Conservation (phyloP, 2,113 vertebrate genomes). For the Peromyscus maniculatus region DNA sequence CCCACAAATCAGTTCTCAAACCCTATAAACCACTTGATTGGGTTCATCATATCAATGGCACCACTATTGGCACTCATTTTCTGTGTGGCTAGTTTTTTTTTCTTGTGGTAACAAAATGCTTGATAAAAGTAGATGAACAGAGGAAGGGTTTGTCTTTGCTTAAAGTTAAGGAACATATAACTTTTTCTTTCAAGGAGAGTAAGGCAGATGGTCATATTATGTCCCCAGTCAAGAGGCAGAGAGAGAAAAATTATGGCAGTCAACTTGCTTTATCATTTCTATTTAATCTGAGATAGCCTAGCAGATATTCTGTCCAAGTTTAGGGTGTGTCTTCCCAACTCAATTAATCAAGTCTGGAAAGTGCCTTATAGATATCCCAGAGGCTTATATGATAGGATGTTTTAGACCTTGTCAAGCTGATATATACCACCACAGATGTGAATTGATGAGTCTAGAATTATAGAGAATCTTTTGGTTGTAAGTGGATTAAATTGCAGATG, state of each 20-base stretch:
- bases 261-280: not conserved
- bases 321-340: not conserved
- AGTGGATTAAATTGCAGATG: not conserved
- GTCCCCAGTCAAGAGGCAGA: not conserved
- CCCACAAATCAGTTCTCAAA: not conserved
- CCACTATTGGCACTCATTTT: not conserved
- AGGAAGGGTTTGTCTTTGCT: not conserved
- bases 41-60: not conserved
- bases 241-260: not conserved
- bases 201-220: too few species aligned
- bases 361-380: not conserved
- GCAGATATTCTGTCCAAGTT: not conserved
- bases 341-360: not conserved
- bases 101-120: not conserved
- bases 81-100: not conserved
- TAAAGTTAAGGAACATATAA: not conserved
- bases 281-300: not conserved
- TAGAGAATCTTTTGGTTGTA: not conserved
- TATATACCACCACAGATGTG: not conserved
- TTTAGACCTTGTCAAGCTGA: not conserved
- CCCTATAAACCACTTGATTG: not conserved
- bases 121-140: not conserved
- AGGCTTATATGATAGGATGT: not conserved
- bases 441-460: not conserved
- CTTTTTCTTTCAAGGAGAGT: too few species aligned